phyloP scores from a whole-genome alignment of 2,797 vertebrate genomes.

The Rhabdophis nuchalis region DNA sequence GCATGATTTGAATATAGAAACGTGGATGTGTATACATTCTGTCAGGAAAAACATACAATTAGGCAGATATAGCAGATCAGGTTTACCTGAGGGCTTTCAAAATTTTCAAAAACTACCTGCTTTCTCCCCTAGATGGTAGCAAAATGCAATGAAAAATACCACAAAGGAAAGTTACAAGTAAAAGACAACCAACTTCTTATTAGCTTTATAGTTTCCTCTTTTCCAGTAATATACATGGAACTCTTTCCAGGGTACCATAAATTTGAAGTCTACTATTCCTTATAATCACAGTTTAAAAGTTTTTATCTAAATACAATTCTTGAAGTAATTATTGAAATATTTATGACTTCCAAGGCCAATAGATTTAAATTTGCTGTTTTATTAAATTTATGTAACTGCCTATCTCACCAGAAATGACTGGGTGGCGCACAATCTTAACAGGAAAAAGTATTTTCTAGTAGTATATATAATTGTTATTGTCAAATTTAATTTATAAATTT shows the following conservation, averaged over 20 bases:
- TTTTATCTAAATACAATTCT: not conserved
- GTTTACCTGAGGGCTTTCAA: not conserved
- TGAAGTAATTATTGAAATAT: not conserved
- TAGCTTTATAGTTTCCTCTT: not conserved
- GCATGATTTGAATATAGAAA: not conserved
- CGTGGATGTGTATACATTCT: not conserved
- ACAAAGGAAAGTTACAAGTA: not conserved
- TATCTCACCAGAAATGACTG: not conserved
- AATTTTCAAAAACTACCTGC: not conserved
- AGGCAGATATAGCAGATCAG: not conserved
- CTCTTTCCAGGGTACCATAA: not conserved
- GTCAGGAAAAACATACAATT: not conserved
- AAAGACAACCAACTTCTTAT: not conserved
- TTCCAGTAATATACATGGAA: not conserved
- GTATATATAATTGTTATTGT: not conserved
- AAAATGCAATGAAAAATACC: not conserved
- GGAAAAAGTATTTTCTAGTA: not conserved
- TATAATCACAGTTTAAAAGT: not conserved
- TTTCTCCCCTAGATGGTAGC: slow-evolving; percentile 16
- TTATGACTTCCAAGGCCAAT: not conserved
- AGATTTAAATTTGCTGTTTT: not conserved
- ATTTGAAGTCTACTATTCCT: not conserved
- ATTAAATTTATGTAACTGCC: not conserved
- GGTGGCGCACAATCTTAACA: not conserved
- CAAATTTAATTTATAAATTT: not conserved